Conservation (phyloP, 2,797 vertebrate genomes). For the Falco naumanni region DNA sequence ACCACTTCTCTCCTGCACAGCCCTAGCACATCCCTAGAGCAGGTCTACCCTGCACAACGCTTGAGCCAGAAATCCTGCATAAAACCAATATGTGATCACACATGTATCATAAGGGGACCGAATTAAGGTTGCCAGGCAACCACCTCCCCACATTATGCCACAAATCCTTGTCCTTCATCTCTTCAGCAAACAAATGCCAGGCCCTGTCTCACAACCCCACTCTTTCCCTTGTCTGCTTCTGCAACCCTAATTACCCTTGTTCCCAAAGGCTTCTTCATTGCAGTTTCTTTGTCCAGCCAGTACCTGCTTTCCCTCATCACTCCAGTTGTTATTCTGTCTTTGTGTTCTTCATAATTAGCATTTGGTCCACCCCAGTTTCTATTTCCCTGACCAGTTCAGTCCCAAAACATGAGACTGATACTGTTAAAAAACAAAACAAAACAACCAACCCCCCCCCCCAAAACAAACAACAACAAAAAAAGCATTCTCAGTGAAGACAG, state of each 20-base stretch:
- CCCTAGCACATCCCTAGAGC: background rate
- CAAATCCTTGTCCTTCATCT: conserved; percentile 59
- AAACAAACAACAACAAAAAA: too few relatives aligned
- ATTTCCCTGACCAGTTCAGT: background rate
- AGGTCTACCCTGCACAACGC: background rate
- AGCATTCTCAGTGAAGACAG: background rate
- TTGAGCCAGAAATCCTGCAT: conserved; percentile 1
- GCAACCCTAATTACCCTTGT: background rate
- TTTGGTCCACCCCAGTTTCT: background rate
- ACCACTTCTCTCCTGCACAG: background rate
- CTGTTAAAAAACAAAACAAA: background rate
- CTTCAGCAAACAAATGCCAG: conserved; percentile 46
- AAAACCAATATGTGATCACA: conserved; percentile 3
- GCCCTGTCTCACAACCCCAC: background rate
- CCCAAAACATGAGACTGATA: background rate
- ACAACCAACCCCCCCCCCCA: too few relatives aligned
- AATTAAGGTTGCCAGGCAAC: conserved; percentile 60
- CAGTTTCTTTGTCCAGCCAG: conserved; percentile 31
- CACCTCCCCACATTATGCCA: background rate
- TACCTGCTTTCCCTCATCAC: background rate
- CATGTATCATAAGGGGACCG: background rate
- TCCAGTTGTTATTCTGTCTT: background rate
- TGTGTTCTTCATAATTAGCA: conserved; percentile 2
- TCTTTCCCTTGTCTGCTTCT: background rate
- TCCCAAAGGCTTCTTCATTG: conserved; percentile 36